Evolutionary conservation across 2,888 invertebrate genomes (phyloP).

Genomic region (Cephus nigrinus): DNA sequence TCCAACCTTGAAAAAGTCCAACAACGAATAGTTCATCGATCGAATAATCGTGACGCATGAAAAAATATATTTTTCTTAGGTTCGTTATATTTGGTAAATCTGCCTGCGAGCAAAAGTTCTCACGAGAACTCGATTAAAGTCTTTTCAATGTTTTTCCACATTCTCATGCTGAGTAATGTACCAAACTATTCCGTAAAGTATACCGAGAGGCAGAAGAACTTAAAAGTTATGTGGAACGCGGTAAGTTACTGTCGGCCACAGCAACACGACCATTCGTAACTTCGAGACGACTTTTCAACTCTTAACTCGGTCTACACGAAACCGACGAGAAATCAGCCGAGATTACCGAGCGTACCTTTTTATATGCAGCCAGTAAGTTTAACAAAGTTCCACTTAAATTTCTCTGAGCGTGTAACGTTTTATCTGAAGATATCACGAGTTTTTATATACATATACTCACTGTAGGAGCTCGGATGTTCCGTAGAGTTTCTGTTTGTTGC

Average conservation of each 20-base stretch:
- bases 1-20: not conserved
- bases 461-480: slow-evolving; percentile 48
- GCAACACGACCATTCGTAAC: not conserved
- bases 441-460: slow-evolving; percentile 39
- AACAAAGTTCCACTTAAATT: not conserved
- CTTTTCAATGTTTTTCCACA: not conserved
- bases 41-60: not conserved
- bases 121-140: not conserved
- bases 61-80: not conserved
- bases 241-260: not conserved
- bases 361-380: not conserved
- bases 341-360: not conserved
- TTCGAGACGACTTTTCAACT: not conserved
- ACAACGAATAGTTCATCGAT: not conserved
- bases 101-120: not conserved
- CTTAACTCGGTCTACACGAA: not conserved
- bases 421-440: not conserved
- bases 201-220: not conserved
- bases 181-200: not conserved
- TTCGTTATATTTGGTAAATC: not conserved
- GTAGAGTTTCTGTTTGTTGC: slow-evolving; percentile 35
- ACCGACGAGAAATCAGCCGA: not conserved
- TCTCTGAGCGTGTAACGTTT: not conserved
- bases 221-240: not conserved
- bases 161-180: not conserved